phyloP scores from a whole-genome alignment of 1,140 invertebrate species.

The Heliothis subflexa region DNA sequence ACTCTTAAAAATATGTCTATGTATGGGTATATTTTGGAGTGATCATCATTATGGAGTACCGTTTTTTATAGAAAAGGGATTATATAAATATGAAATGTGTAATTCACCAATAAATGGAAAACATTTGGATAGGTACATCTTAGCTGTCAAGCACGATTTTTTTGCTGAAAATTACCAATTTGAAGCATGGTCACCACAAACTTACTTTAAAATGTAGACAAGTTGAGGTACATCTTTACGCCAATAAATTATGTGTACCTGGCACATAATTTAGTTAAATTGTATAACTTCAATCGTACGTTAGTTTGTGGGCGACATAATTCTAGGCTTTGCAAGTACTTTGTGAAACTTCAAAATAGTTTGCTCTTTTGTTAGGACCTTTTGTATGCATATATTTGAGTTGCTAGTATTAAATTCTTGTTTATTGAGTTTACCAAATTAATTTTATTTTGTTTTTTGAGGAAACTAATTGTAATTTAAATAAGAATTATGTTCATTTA shows the following conservation, averaged over 20 bases:
- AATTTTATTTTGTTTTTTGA: too few species aligned
- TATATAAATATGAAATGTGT: too few species aligned
- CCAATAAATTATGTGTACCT: slow-evolving; percentile 45
- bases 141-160: too few species aligned
- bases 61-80: too few species aligned
- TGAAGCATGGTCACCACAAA: slow-evolving; percentile 27
- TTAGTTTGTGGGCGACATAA: slow-evolving; percentile 26
- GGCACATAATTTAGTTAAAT: slow-evolving; percentile 47
- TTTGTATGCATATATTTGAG: not conserved
- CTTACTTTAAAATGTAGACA: slow-evolving; percentile 50
- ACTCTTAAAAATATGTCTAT: not conserved
- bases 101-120: too few species aligned
- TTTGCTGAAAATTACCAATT: not conserved
- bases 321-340: slow-evolving; percentile 9
- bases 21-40: not conserved
- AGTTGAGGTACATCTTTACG: slow-evolving; percentile 32
- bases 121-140: too few species aligned
- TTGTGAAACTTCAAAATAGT: not conserved
- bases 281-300: slow-evolving; percentile 48
- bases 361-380: not conserved
- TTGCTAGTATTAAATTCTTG: too few species aligned
- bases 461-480: too few species aligned
- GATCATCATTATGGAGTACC: too few species aligned
- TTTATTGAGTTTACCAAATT: too few species aligned
- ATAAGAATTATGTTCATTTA: too few species aligned